These are phyloP conservation scores for Drosophila atripex DNA, from an alignment of 2,888 invertebrate genomes.

Conservation along the genomic window DNA sequence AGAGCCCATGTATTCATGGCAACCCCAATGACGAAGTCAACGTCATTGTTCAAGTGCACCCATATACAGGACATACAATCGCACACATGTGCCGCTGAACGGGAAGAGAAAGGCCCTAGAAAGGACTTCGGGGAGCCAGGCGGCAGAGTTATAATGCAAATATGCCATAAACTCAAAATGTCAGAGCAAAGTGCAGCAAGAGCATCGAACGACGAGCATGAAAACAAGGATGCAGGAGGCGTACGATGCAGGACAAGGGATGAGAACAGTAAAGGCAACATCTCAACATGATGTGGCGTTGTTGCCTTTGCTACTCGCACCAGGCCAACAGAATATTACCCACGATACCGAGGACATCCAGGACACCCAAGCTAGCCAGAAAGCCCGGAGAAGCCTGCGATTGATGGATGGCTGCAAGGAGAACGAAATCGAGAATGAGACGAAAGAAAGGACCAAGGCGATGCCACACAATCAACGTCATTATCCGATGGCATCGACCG, in stretches of 20 bases:
- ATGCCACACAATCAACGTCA: conserved; percentile 70
- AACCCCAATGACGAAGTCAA: conserved; percentile 56
- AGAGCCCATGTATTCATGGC: conserved; percentile 48
- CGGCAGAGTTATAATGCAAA: conserved; percentile 69
- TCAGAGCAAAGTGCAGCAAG: conserved; percentile 70
- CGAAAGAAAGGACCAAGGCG: conserved; percentile 33
- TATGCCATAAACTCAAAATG: conserved; percentile 76
- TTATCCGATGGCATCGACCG: conserved; percentile 60
- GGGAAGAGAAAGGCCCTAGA: too few species aligned
- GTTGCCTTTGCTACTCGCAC: conserved; percentile 32
- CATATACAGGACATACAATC: conserved; percentile 47
- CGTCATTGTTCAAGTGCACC: conserved; percentile 62
- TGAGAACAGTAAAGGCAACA: conserved; percentile 49
- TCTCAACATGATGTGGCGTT: conserved; percentile 65
- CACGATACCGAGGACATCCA: conserved; percentile 9
- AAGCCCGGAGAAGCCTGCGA: conserved; percentile 51
- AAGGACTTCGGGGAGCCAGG: conserved; percentile 15
- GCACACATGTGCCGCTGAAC: conserved; percentile 14
- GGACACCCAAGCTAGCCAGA: conserved; percentile 21
- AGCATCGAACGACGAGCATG: conserved; percentile 21
- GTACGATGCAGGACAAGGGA: conserved; percentile 10
- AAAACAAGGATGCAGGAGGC: conserved; percentile 12
- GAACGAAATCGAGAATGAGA: conserved; percentile 6
- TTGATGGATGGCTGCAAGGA: conserved; percentile 60
- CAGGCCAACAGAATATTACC: conserved; percentile 11